Evolutionary conservation across 2,888 invertebrate genomes (phyloP).

Genomic region (Fissipunctia ypsillon): DNA sequence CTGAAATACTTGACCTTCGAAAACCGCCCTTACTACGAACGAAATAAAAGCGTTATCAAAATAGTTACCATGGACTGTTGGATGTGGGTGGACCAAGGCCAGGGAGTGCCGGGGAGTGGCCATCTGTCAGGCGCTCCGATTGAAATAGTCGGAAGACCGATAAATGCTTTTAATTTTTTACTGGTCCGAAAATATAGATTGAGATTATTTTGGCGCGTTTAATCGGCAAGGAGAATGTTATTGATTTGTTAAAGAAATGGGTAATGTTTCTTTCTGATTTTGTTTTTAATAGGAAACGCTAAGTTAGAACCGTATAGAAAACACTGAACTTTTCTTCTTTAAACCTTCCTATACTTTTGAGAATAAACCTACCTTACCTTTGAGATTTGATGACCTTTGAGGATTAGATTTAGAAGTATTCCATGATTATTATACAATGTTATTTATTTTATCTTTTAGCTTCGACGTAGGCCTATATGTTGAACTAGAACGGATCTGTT

Average conservation of each 20-base stretch:
- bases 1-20: not conserved
- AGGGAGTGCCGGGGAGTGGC: constrained; percentile 55
- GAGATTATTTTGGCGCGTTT: constrained; percentile 5
- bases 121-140: constrained; percentile 43
- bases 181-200: constrained; percentile 22
- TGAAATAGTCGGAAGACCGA: constrained; percentile 51
- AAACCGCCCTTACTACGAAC: constrained; percentile 22
- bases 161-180: constrained; percentile 32
- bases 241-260: constrained; percentile 4
- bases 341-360: no score
- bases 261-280: not conserved
- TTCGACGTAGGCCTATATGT: no score
- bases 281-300: not conserved
- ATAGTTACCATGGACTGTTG: not conserved
- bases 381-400: no score
- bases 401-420: no score
- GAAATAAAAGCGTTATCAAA: not conserved
- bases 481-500: not conserved
- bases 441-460: no score
- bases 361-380: no score
- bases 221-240: constrained; percentile 5
- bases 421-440: no score
- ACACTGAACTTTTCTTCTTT: no score
- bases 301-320: not conserved
- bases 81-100: constrained; percentile 49